phyloP scores from a whole-genome alignment of 2,113 vertebrate genomes.

The Apodemus speciosus region DNA sequence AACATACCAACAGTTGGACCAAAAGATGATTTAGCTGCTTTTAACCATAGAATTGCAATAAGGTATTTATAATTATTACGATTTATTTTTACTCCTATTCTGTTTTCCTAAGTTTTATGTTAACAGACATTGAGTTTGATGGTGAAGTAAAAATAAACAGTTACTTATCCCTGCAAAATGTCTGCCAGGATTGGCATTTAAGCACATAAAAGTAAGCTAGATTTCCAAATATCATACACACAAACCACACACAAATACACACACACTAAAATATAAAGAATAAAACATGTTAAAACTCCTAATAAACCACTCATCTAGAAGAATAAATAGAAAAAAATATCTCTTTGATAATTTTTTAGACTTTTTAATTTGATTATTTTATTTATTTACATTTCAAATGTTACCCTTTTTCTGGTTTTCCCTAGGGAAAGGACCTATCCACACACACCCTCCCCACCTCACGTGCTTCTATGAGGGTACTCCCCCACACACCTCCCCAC shows the following conservation, averaged over 20 bases:
- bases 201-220: slow-evolving; percentile 14
- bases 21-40: not conserved
- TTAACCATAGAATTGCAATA: slow-evolving; percentile 7
- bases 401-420: too few species aligned
- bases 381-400: too few species aligned
- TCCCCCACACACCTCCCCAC: too few species aligned
- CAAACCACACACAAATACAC: not conserved
- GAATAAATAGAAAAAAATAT: not conserved
- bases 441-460: too few species aligned
- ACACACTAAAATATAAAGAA: not conserved
- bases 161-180: not conserved
- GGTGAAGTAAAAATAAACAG: not conserved
- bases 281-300: not conserved
- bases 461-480: too few species aligned
- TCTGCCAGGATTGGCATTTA: not conserved
- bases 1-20: not conserved
- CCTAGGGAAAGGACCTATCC: too few species aligned
- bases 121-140: slow-evolving; percentile 37
- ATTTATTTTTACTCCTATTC: not conserved
- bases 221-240: not conserved
- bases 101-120: slow-evolving; percentile 33
- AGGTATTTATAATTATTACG: not conserved
- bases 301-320: not conserved
- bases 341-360: not conserved
- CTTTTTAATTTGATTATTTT: too few species aligned